Base-by-base conservation (phyloP, 2,797 vertebrate species). In the Nannoperca obscura region DNA sequence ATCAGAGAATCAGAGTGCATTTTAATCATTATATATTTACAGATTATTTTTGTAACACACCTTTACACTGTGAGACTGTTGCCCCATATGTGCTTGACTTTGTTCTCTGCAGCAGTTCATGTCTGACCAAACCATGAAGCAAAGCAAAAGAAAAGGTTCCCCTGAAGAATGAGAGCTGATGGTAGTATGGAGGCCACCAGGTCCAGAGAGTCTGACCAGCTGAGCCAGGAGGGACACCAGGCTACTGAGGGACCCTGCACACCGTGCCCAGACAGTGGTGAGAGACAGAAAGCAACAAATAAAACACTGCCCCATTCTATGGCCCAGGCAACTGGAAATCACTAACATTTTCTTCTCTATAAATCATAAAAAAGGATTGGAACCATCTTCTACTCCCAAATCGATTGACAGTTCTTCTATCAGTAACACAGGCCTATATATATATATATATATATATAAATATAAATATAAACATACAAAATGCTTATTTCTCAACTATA, bases 241-340 rank as follows among this genome's bases (percentile, higher is more conserved):
- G 14, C 46, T 24, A 32, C 62, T 22, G 46, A 67, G 10, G 58
- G 61, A 80, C 3, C 12, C 64, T 50, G 52, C n/a, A 52, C 55
- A 68, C n/a, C 65, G 38, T 50, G 53, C 49, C 62, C 61, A 68
- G 61, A 74, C 17, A 80, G 64, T 58, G 82, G 86, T 89, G 69
- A 91, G 86, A 65, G n/a, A 75, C 54, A 20, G 22, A 68, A 15
- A 49, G 10, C 20, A 62, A 17, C 49, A 55, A 15, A 60, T 7
- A 13, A 53, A 47, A 62, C 49, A 30, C 24, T 15, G 30, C 20
- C 27, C 3, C 40, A 40, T 42, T 12, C 7, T 3, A 19, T 52
- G 17, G 49, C 42, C 7, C 47, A n/a, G 17, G 47, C 34, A 27
- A 4, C 3, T 42, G 52, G 46, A 71, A 49, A 32, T 44, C 40